phyloP scores from a whole-genome alignment of 2,888 invertebrate genomes.

The Drosophila atripex region DNA sequence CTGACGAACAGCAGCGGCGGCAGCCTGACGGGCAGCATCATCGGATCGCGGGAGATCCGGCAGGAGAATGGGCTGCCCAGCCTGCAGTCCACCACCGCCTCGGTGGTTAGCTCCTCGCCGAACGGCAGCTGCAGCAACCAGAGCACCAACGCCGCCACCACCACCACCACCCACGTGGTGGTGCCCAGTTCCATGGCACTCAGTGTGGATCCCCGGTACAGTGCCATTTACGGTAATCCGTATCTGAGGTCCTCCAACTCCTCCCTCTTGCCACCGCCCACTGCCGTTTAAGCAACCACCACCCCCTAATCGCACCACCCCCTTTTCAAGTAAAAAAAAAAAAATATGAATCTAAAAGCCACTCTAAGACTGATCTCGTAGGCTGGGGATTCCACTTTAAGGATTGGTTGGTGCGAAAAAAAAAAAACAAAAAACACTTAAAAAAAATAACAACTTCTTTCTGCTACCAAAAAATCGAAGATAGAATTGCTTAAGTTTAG shows the following conservation, averaged over 20 bases:
- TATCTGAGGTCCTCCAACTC: conserved; percentile 89
- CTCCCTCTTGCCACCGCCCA: conserved; percentile 86
- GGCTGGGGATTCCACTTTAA: background rate
- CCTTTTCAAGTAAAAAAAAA: no score
- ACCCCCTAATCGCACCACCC: background rate
- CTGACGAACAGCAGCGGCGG: conserved; percentile 79
- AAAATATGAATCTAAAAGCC: conserved; percentile 3
- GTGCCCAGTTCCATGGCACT: conserved; percentile 75
- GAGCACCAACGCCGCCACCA: conserved; percentile 82
- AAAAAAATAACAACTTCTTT: conserved; percentile 34
- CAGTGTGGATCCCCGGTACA: conserved; percentile 92
- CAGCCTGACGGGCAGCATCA: conserved; percentile 83
- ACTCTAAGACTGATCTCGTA: conserved; percentile 67
- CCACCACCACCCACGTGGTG: conserved; percentile 81
- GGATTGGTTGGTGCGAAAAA: background rate
- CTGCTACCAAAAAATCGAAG: conserved; percentile 71
- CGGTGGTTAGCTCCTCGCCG: conserved; percentile 83
- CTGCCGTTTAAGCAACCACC: conserved; percentile 82
- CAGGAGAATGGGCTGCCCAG: conserved; percentile 84
- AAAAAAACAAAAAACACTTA: background rate
- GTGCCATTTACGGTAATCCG: conserved; percentile 95
- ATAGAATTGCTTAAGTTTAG: conserved; percentile 46
- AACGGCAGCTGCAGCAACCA: conserved; percentile 83
- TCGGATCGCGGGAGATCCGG: conserved; percentile 82
- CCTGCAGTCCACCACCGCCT: conserved; percentile 82